These are phyloP conservation scores for Manduca sexta DNA, from an alignment of 1,140 invertebrate species.

Conservation along the genomic window DNA sequence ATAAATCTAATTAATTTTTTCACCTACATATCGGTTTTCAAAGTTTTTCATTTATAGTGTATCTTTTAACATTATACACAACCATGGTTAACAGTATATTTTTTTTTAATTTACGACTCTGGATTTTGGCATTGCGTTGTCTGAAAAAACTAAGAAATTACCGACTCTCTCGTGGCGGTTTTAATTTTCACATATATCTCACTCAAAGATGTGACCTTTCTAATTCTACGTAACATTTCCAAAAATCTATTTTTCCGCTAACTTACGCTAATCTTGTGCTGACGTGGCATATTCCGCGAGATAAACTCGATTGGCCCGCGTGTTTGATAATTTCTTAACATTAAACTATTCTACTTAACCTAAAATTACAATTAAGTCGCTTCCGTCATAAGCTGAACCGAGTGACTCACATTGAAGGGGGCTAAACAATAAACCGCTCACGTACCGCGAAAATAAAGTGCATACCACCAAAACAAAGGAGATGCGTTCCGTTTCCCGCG, in stretches of 20 bases:
- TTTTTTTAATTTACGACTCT: conserved; percentile 14
- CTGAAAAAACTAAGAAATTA: conserved; percentile 9
- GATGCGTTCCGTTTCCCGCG: conserved; percentile 6
- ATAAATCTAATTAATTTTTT: conserved; percentile 17
- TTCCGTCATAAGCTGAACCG: conserved; percentile 18
- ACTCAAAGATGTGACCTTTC: conserved; percentile 47
- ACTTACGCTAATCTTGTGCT: conserved; percentile 53
- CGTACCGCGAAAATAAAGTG: conserved; percentile 50
- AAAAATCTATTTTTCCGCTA: conserved; percentile 66
- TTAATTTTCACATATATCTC: conserved; percentile 60
- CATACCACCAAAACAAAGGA: conserved; percentile 41
- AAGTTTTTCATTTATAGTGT: conserved; percentile 8
- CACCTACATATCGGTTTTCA: conserved; percentile 13
- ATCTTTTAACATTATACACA: conserved; percentile 21
- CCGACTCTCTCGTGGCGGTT: conserved; percentile 20
- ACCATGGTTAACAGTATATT: conserved; percentile 18
- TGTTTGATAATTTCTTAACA: conserved; percentile 43
- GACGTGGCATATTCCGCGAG: conserved; percentile 10
- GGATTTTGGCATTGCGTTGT: conserved; percentile 13
- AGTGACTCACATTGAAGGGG: too few relatives aligned
- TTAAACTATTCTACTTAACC: not conserved
- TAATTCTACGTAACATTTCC: conserved; percentile 66
- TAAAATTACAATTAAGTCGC: not conserved
- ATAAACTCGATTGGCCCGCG: conserved; percentile 50
- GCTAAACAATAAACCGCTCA: conserved; percentile 19